Conservation (phyloP, 1,140 invertebrate species). For the Probaryconus sp. region DNA sequence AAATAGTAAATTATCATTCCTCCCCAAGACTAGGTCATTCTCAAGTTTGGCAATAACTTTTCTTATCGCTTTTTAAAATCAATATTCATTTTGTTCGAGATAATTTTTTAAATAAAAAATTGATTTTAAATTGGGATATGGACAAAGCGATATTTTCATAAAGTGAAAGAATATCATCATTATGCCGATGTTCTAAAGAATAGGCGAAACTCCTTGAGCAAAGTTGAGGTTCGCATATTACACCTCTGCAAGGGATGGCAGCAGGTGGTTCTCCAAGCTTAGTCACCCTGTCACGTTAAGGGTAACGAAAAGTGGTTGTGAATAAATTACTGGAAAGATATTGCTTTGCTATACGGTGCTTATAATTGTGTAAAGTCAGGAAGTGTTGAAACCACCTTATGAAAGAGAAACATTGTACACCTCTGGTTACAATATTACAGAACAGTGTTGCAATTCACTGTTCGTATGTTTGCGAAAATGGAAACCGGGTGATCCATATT, state of each 20-base stretch:
- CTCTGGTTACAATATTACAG: no score
- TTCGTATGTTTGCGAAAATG: no score
- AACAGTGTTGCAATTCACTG: no score
- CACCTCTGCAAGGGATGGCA: slow-evolving; percentile 24
- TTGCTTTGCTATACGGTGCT: slow-evolving; percentile 12
- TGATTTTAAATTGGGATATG: no score
- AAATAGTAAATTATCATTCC: no score
- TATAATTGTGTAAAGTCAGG: slow-evolving; percentile 30
- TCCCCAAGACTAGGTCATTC: no score
- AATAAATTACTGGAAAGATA: slow-evolving; percentile 45
- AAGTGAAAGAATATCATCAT: slow-evolving; percentile 2
- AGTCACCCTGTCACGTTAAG: slow-evolving; percentile 46
- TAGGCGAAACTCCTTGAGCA: slow-evolving; percentile 13
- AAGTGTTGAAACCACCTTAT: slow-evolving; percentile 2
- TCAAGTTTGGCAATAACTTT: no score
- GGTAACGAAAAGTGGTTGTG: slow-evolving; percentile 42
- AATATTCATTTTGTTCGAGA: no score
- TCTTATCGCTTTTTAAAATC: no score
- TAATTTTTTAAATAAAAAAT: no score
- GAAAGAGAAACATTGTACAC: neutral
- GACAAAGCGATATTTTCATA: no score
- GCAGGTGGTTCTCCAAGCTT: slow-evolving; percentile 53
- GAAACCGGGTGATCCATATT: no score
- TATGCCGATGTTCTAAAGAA: slow-evolving; percentile 15
- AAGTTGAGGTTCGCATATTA: slow-evolving; percentile 21